These are phyloP conservation scores for Cygnus buccinator DNA, from an alignment of 2,113 vertebrate species.

Conservation along the genomic window DNA sequence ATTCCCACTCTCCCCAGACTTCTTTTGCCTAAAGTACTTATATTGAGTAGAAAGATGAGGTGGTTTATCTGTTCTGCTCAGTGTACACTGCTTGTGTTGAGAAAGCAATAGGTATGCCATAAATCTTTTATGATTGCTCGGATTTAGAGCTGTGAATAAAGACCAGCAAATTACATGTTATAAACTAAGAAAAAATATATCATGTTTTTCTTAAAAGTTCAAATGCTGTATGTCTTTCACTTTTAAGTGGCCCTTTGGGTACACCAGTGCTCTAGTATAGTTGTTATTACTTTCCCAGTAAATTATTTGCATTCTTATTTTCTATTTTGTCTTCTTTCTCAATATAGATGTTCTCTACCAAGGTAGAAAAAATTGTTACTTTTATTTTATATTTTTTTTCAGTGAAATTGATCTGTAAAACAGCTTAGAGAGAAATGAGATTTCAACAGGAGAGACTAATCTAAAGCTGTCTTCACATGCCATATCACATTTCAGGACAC, in stretches of 20 bases:
- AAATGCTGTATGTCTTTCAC: background rate
- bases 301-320: background rate
- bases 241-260: background rate
- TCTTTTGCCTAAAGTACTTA: background rate
- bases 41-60: background rate
- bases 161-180: constrained; percentile 2
- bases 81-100: background rate
- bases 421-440: constrained; percentile 11
- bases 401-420: constrained; percentile 25
- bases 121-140: background rate
- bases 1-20: background rate
- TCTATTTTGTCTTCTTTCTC: background rate
- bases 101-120: background rate
- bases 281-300: background rate
- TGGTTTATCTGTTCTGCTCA: background rate
- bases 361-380: background rate
- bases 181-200: background rate
- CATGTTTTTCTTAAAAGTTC: constrained; percentile 13
- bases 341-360: constrained; percentile 17
- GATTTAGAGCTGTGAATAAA: background rate
- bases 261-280: background rate
- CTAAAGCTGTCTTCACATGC: background rate
- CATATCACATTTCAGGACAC: background rate
- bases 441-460: constrained; percentile 17
- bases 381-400: background rate